These are phyloP conservation scores for Megaustenia siamemsis DNA, from an alignment of 2,888 invertebrate genomes.

Conservation along the genomic window DNA sequence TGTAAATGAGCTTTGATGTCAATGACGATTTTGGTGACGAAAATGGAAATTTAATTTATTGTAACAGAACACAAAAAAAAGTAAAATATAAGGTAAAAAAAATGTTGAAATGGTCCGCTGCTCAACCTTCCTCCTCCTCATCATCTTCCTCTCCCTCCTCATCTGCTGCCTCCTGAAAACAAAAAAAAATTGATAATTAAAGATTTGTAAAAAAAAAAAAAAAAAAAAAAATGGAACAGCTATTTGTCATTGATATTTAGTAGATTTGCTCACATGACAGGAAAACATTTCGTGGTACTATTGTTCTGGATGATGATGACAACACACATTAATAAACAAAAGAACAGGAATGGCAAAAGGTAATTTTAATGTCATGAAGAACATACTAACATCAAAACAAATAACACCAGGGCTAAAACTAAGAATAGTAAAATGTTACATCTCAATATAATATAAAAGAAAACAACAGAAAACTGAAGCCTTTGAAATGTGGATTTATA, in stretches of 20 bases:
- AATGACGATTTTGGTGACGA: not conserved
- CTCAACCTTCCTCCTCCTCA: constrained; percentile 52
- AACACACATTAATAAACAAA: no score
- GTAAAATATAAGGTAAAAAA: constrained; percentile 27
- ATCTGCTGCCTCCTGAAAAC: constrained; percentile 62
- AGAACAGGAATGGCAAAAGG: no score
- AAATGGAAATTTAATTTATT: constrained; percentile 26
- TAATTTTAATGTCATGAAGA: no score
- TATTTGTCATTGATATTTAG: not conserved
- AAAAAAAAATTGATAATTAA: no score
- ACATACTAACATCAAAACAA: no score
- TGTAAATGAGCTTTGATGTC: not conserved
- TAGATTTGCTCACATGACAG: not conserved
- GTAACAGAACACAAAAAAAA: constrained; percentile 32
- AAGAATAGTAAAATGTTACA: no score
- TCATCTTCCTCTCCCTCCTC: constrained; percentile 66
- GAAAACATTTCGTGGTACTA: not conserved
- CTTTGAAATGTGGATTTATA: no score
- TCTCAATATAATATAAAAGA: no score
- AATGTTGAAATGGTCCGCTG: constrained; percentile 9
- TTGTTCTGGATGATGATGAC: not conserved
- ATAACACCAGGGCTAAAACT: no score
- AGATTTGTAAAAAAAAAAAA: no score
- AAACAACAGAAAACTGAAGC: no score
- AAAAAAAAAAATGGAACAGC: no score